Evolutionary conservation across 2,888 invertebrate species (phyloP), one percentile per base, ranked within the genome.

Genomic region (Lasioglossum morio): DNA sequence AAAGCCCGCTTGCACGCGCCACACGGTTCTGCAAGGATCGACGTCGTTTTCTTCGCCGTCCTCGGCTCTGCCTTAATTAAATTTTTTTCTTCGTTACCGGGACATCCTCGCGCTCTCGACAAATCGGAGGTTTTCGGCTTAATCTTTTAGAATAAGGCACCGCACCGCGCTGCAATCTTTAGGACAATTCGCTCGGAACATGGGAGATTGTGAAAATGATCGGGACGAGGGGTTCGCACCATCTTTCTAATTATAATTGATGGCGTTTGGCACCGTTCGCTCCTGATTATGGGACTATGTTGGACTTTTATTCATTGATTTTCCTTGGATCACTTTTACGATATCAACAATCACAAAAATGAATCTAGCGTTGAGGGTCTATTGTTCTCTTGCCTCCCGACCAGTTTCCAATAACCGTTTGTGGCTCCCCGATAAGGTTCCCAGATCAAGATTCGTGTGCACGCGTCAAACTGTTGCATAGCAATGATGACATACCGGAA

Each of bases 381-480:
- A n/a, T 10, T n/a, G 12, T n/a, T 57, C 57, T 12, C 12, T 57
- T n/a, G 57, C 57, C n/a, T 57, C 4, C n/a, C 57, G n/a, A 57
- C 12, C 12, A n/a, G n/a, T 57, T 57, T n/a, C 57, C 57, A 57
- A 57, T 57, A 12, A 57, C 57, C 12, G n/a, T n/a, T 57, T n/a
- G n/a, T 27, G 57, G 57, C 57, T 57, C n/a, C 30, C 53, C 34
- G 30, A 19, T 63, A 63, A 72, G 57, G 72, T 81, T 63, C 34
- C 72, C 43, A 43, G 69, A 72, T 30, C 63, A 63, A 60, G 79
- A 78, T 87, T 77, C 79, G 81, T 57, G 77, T 57, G 77, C 70
- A 70, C 60, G 77, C 84, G 88, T 89, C 86, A 79, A 72, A 81
- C 75, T 80, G 82, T 88, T 89, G 89, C 86, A 82, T 73, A 76